A percentile compares a stretch with the other conserved stretches of the same genome.
These are phyloP conservation scores for Cheumatopsyche charites DNA, from an alignment of 1,140 invertebrate species.

Conservation along the genomic window DNA sequence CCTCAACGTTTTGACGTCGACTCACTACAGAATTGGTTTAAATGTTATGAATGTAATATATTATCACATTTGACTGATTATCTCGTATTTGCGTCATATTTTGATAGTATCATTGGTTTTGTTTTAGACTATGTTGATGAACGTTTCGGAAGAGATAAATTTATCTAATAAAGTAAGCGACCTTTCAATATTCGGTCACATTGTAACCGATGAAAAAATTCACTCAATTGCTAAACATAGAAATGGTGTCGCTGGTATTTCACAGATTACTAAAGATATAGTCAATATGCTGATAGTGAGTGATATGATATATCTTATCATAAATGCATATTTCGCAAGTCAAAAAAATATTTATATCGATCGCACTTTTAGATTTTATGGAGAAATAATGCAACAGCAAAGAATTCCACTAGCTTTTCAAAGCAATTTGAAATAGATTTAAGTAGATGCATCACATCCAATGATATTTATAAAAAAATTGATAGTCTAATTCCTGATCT, in stretches of 20 bases:
- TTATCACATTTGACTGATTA: neutral
- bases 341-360: neutral
- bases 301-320: too few relatives aligned
- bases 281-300: too few relatives aligned
- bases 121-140: conserved; percentile 59
- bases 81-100: too few relatives aligned
- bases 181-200: conserved; percentile 66
- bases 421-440: conserved; percentile 51
- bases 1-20: conserved; percentile 46
- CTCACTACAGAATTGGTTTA: conserved; percentile 57
- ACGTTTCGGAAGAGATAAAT: conserved; percentile 55
- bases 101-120: too few relatives aligned
- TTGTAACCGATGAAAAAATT: conserved; percentile 62
- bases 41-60: conserved; percentile 13
- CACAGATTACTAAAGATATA: too few relatives aligned
- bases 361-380: conserved; percentile 50
- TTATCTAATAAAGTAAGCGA: conserved; percentile 61
- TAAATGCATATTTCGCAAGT: too few relatives aligned
- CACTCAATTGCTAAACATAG: conserved; percentile 57
- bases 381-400: conserved; percentile 47
- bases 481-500: conserved; percentile 31
- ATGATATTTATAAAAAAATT: conserved; percentile 55
- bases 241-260: conserved; percentile 49
- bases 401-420: conserved; percentile 49
- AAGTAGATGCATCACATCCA: conserved; percentile 46